Evolutionary conservation across 1,140 invertebrate species (phyloP).

Genomic region (Drosophila obscura): DNA sequence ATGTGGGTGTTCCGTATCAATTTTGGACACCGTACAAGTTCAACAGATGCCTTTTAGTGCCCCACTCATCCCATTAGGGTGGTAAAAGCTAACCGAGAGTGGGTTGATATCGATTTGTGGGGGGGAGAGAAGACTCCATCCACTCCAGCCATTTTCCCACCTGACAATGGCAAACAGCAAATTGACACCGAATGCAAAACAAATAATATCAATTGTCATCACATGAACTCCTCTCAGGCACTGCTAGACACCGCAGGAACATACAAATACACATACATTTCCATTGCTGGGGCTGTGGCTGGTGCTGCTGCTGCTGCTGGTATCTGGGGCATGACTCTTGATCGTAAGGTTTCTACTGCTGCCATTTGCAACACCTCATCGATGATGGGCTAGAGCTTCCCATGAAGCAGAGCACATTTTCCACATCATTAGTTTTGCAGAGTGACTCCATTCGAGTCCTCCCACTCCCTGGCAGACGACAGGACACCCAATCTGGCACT

Average conservation of each 20-base stretch:
- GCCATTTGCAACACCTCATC: slow-evolving; percentile 60
- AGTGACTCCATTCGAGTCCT: slow-evolving; percentile 75
- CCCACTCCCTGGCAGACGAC: slow-evolving; percentile 28
- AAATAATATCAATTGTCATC: slow-evolving; percentile 79
- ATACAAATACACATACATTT: slow-evolving; percentile 9
- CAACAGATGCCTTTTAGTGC: not conserved
- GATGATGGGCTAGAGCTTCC: slow-evolving; percentile 36
- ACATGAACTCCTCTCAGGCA: slow-evolving; percentile 13
- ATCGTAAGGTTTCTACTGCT: slow-evolving; percentile 46
- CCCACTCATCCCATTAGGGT: not conserved
- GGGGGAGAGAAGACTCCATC: not conserved
- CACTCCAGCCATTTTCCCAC: slow-evolving; percentile 12
- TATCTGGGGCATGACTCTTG: slow-evolving; percentile 52
- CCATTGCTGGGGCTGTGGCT: not conserved
- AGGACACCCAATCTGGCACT: slow-evolving; percentile 56
- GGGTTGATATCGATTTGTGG: slow-evolving; percentile 1
- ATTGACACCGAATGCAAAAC: slow-evolving; percentile 64
- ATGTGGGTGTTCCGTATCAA: too few relatives aligned
- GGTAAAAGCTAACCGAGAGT: not conserved
- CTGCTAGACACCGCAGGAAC: slow-evolving; percentile 6
- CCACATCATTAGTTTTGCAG: slow-evolving; percentile 81
- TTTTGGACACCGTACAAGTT: too few relatives aligned
- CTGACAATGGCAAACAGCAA: slow-evolving; percentile 38
- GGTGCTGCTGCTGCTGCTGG: not conserved
- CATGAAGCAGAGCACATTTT: slow-evolving; percentile 68